Evolutionary conservation across 2,888 invertebrate genomes (phyloP), one percentile per base, ranked within the genome.

Genomic region (Hermaeophaga mercurialis): DNA sequence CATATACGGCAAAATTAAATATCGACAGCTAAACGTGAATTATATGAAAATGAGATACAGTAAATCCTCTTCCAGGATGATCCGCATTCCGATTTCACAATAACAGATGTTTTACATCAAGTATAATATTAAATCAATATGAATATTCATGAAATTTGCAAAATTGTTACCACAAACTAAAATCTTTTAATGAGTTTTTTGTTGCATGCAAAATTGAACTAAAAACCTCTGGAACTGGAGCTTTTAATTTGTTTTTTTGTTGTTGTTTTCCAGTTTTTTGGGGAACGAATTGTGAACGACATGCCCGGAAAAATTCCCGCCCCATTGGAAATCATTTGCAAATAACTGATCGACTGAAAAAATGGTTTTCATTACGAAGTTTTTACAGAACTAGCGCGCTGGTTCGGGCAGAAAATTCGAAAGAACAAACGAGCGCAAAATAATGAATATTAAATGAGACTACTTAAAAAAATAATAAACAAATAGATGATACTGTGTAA

Each of bases 101-200:
- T 38, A 47, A 28, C 39, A 47, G 39, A 47, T 39, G 47, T 54
- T 54, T 33, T 15, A 39, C 39, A 61, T 58, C 55, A 52, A 54
- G 48, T 54, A 41, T 43, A 19, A 43, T 47, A 56, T 54, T 60
- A 48, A 50, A 54, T 43, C 50, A 11, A 11, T 22, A 55, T 58
- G 61, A 58, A 61, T 61, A 61, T 56, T 61, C 55, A 61, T 58
- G 33, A 24, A 18, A 54, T 39, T 38, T 44, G 14, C 26, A 34
- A 44, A 54, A 49, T 58, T 54, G 50, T 55, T 50, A 45, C 38
- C 49, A 17, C 39, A 15, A 55, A 53, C 38, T 36, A 52, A 52
- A 53, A 52, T 58, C 53, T 60, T 28, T 41, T 55, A 58, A 61
- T 55, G 57, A 61, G 45, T 48, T 48, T 61, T 60, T 61, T 56